Evolutionary conservation across 2,113 vertebrate species (phyloP), one percentile per base, ranked within the genome.

Genomic region (Odontesthes bonariensis): DNA sequence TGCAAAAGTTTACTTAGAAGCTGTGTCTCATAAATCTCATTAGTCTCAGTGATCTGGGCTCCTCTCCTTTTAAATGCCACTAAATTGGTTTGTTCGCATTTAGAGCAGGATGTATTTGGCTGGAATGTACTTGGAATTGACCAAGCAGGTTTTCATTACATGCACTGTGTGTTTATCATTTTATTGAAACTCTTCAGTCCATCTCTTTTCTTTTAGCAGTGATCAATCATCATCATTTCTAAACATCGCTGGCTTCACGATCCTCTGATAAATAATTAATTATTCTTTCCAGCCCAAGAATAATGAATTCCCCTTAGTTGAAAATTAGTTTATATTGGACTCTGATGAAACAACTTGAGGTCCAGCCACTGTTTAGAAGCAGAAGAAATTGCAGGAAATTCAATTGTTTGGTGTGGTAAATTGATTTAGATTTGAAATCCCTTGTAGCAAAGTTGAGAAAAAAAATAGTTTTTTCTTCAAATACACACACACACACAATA

Each of bases 241-340:
- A 55, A 70, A 67, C 40, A 75, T 81, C 53, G 6, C 55, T 78
- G 63, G 64, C 77, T 72, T 83, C 75, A 69, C 58, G 60, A 70
- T 42, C 73, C 51, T 65, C 68, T 61, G 27, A 72, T 85, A 83
- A 89, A 89, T 87, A 75, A 89, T 79, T 27, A 68, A 81, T 81
- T 77, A 59, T 72, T 46, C 59, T 64, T 77, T 77, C 56, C 74
- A 85, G 85, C 89, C 91, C 88, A 83, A 77, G 20, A 80, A 70
- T 88, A 89, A 90, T 88, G 67, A 88, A 73, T 81, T 67, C 51
- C 66, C 52, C 66, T 77, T 42, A 64, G 56, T 80, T 86, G 80
- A 82, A 87, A 90, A 91, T 80, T 42, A 85, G 75, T 84, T 81
- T 79, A 80, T 71, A 82, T 88, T 88, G 77, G 66, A 87, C 22